A percentile compares a stretch with the other conserved stretches of the same genome.
These are phyloP conservation scores for Eulithis prunata DNA, from an alignment of 2,888 invertebrate species.

Conservation along the genomic window DNA sequence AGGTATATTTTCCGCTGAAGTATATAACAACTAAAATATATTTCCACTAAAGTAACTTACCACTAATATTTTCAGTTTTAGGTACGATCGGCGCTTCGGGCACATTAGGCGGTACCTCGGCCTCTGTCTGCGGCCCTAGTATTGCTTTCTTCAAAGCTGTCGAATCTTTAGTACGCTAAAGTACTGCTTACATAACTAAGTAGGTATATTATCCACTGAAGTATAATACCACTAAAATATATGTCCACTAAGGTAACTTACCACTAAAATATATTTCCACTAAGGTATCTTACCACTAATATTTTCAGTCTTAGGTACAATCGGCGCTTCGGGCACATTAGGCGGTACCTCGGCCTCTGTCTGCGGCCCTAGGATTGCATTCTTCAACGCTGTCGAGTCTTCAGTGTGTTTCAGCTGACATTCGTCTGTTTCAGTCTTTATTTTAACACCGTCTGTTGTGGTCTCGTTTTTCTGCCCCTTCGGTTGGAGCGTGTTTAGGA, in stretches of 20 bases:
- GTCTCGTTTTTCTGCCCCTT: conserved; percentile 85
- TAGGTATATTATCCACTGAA: too few relatives aligned
- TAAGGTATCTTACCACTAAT: conserved; percentile 53
- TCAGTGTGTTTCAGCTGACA: conserved; percentile 72
- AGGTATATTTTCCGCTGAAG: too few relatives aligned
- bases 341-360: conserved; percentile 59
- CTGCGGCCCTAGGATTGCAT: conserved; percentile 76
- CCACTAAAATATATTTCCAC: too few relatives aligned
- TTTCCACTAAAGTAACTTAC: conserved; percentile 38
- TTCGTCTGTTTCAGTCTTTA: conserved; percentile 68
- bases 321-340: conserved; percentile 48
- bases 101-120: conserved; percentile 54
- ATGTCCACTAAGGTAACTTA: too few relatives aligned
- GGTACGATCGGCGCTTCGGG: conserved; percentile 47
- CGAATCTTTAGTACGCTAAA: conserved; percentile 71
- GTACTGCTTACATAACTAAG: too few relatives aligned
- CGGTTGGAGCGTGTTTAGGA: conserved; percentile 87
- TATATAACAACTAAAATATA: too few relatives aligned
- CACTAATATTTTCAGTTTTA: conserved; percentile 68
- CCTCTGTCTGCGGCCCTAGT: conserved; percentile 70
- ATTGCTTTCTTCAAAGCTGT: conserved; percentile 77
- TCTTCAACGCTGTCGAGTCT: conserved; percentile 76
- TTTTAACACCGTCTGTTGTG: conserved; percentile 49
- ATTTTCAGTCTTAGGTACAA: conserved; percentile 61
- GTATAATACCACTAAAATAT: too few relatives aligned